phyloP scores from a whole-genome alignment of 2,797 vertebrate genomes.

The Sibirionetta formosa region DNA sequence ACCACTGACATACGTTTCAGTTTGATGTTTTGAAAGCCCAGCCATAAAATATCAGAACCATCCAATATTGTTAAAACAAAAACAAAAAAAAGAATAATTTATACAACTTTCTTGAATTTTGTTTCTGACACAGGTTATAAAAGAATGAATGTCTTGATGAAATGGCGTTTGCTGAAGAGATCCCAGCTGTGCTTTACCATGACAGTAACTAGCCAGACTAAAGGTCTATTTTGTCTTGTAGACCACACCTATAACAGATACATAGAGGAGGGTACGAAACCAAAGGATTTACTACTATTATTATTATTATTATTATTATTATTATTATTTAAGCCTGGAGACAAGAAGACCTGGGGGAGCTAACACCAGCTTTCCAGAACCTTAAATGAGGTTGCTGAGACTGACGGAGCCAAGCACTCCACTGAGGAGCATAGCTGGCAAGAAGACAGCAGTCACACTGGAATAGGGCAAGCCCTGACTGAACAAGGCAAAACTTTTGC shows the following conservation, averaged over 20 bases:
- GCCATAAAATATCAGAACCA: neutral
- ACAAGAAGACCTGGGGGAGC: too few species aligned
- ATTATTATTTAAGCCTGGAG: too few species aligned
- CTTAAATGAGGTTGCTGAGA: neutral
- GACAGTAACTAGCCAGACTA: fast-evolving
- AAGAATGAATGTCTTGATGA: neutral
- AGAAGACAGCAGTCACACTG: fast-evolving
- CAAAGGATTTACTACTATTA: neutral
- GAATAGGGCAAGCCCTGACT: neutral
- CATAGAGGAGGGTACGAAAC: fast-evolving
- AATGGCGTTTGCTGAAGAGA: fast-evolving
- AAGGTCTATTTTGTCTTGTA: neutral
- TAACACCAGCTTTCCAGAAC: neutral
- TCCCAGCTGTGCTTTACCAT: neutral
- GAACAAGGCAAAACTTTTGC: neutral
- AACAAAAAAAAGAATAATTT: neutral
- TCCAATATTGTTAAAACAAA: neutral
- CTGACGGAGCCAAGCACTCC: neutral
- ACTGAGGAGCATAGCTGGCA: fast-evolving
- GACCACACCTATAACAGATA: fast-evolving
- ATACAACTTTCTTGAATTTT: neutral
- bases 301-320: too few species aligned
- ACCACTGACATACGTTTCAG: fast-evolving
- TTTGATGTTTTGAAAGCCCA: neutral
- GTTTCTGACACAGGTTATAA: neutral